Conservation (phyloP, 2,888 invertebrate genomes). For the Dysmachus trigonus region DNA sequence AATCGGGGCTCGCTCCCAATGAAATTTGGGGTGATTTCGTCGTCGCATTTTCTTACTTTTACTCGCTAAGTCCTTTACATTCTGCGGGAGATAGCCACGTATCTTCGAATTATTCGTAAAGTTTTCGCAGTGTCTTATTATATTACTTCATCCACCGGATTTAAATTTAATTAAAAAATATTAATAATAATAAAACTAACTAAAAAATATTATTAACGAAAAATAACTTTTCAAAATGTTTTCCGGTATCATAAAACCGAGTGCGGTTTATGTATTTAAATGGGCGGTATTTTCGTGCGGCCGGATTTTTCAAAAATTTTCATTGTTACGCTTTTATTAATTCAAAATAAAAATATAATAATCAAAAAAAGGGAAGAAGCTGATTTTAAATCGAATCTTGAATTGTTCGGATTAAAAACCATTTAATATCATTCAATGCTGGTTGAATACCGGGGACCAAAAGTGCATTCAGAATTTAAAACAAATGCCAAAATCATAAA, state of each 20-base stretch:
- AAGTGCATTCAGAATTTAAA: neutral
- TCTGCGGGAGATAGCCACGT: neutral
- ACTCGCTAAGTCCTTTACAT: neutral
- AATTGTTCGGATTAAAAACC: neutral
- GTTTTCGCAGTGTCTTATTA: neutral
- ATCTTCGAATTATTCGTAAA: neutral
- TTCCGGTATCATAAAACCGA: neutral
- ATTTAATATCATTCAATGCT: neutral
- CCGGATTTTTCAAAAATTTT: neutral
- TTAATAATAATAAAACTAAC: neutral
- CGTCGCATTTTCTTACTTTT: neutral
- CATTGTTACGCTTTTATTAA: neutral
- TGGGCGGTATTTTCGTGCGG: neutral
- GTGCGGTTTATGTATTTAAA: neutral
- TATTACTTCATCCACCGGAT: neutral
- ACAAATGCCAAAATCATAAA: neutral
- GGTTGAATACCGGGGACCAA: neutral
- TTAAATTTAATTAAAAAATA: neutral
- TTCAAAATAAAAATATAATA: neutral
- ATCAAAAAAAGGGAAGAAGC: neutral
- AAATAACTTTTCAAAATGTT: neutral
- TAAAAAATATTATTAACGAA: neutral
- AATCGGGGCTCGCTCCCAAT: slow-evolving; percentile 54
- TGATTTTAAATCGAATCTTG: neutral
- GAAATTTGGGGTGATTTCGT: neutral